These are phyloP conservation scores for Brienomyrus brachyistius DNA, from an alignment of 2,113 vertebrate genomes.

Conservation along the genomic window DNA sequence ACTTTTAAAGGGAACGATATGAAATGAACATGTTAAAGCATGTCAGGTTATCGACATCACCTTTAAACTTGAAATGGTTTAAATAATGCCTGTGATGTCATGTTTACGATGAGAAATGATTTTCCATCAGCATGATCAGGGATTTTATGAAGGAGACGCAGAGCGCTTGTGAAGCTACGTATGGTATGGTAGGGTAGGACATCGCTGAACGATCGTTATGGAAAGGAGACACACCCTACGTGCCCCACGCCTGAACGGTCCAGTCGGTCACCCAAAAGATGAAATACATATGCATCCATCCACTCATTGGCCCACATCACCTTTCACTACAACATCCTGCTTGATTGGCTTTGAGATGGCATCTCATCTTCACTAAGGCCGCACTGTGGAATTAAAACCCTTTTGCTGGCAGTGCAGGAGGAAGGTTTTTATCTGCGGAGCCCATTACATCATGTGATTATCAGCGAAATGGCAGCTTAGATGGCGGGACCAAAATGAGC, in stretches of 20 bases:
- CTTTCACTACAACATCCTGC: background rate
- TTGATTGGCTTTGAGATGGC: background rate
- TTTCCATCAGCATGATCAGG: background rate
- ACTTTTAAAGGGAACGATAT: background rate
- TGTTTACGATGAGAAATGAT: background rate
- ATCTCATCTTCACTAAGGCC: background rate
- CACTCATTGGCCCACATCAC: background rate
- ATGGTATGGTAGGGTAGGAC: background rate
- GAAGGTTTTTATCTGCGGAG: background rate
- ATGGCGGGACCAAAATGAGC: background rate
- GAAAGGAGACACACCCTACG: background rate
- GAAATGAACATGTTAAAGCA: background rate
- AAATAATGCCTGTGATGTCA: background rate
- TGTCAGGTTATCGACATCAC: background rate
- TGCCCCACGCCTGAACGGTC: background rate
- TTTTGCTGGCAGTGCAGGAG: background rate
- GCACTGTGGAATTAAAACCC: background rate
- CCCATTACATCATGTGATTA: background rate
- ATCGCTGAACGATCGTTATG: background rate
- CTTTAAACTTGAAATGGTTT: background rate
- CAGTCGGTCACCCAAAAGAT: background rate
- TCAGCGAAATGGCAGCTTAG: background rate
- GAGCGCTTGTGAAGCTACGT: background rate
- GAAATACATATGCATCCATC: background rate
- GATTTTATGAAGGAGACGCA: background rate